Conservation (phyloP, 2,797 vertebrate genomes). For the Crypturellus tataupa region DNA sequence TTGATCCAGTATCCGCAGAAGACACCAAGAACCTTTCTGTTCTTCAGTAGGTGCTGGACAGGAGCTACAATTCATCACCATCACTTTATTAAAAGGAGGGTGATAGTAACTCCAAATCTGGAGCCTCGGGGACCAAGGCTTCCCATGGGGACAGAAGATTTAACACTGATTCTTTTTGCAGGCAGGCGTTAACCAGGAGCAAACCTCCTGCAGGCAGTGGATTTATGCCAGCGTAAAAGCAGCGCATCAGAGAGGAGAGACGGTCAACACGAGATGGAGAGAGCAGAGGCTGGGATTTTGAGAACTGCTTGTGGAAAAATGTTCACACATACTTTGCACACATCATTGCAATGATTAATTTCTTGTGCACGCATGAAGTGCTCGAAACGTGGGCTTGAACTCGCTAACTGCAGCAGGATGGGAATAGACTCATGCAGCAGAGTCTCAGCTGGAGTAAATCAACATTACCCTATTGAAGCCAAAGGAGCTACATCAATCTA, state of each 20-base stretch:
- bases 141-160: neutral
- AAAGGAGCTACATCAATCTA: conserved; percentile 3
- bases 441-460: conserved; percentile 59
- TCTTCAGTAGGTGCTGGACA: neutral
- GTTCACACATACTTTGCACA: conserved; percentile 57
- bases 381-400: conserved; percentile 32
- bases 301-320: neutral
- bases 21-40: neutral
- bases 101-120: neutral
- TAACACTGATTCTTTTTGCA: neutral
- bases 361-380: conserved; percentile 25
- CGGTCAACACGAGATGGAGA: neutral
- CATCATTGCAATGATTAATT: conserved; percentile 43
- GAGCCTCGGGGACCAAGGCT: neutral
- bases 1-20: neutral
- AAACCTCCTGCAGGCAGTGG: neutral
- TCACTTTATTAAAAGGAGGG: neutral
- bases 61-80: neutral
- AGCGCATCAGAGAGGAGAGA: neutral
- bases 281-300: conserved; percentile 1
- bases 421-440: neutral
- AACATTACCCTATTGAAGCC: neutral
- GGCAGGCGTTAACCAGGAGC: conserved; percentile 3
- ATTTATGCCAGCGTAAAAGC: neutral
- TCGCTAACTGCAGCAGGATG: conserved; percentile 19